A percentile compares a stretch with the other conserved stretches of the same genome.
These are phyloP conservation scores for Paraescarpia echinospica DNA, from an alignment of 1,140 invertebrate genomes.

Conservation along the genomic window DNA sequence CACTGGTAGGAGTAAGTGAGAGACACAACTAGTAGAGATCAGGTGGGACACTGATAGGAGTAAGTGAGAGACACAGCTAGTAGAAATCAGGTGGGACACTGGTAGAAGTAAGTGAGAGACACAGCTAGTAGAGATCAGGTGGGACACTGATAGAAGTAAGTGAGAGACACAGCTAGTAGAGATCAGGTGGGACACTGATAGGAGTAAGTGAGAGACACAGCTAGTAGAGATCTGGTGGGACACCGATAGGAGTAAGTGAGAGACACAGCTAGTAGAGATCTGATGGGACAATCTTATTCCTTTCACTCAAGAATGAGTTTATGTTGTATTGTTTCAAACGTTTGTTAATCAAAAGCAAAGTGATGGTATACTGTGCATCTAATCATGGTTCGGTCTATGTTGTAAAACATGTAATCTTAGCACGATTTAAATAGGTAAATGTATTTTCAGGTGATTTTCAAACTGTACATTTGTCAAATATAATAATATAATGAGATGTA, in stretches of 20 bases:
- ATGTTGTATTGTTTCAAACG: background rate
- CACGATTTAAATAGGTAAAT: background rate
- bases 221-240: slow-evolving; percentile 34
- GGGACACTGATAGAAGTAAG: slow-evolving; percentile 44
- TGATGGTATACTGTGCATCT: background rate
- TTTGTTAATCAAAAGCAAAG: background rate
- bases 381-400: background rate
- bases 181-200: slow-evolving; percentile 39
- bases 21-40: background rate
- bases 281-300: slow-evolving; percentile 71
- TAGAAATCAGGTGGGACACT: slow-evolving; percentile 37
- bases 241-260: slow-evolving; percentile 36
- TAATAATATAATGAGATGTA: background rate
- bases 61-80: slow-evolving; percentile 16
- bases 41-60: slow-evolving; percentile 43
- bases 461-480: background rate
- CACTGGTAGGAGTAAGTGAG: slow-evolving; percentile 37
- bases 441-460: background rate
- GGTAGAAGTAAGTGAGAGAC: slow-evolving; percentile 34
- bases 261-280: background rate
- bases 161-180: background rate
- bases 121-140: background rate
- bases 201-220: slow-evolving; percentile 30
- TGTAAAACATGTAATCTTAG: background rate
- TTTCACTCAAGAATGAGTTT: slow-evolving; percentile 50